Percentiles rank a stretch among this genome's conserved stretches.
Evolutionary conservation across 2,797 vertebrate genomes (phyloP).

Genomic region (Lophius americanus): DNA sequence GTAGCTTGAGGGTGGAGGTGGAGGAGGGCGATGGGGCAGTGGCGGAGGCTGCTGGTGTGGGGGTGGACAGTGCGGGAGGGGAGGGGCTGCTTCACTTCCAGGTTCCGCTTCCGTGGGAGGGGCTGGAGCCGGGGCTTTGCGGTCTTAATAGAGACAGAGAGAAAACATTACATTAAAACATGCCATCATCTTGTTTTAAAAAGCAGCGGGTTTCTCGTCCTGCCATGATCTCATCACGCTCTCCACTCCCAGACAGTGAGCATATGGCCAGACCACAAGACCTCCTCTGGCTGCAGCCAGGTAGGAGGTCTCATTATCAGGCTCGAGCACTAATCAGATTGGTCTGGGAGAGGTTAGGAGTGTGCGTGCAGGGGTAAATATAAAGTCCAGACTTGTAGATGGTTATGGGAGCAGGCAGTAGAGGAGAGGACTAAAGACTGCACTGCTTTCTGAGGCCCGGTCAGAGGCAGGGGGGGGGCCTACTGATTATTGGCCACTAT

Average conservation of each 20-base stretch:
- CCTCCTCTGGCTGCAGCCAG: slow-evolving; percentile 18
- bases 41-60: slow-evolving; percentile 91
- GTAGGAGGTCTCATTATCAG: slow-evolving; percentile 63
- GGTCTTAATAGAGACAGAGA: slow-evolving; percentile 75
- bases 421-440: slow-evolving; percentile 38
- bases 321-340: slow-evolving; percentile 64
- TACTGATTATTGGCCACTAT: slow-evolving; percentile 32
- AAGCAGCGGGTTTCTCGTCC: neutral
- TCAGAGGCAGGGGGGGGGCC: slow-evolving; percentile 24
- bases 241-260: slow-evolving; percentile 41
- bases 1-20: slow-evolving; percentile 89
- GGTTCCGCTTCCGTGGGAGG: slow-evolving; percentile 87
- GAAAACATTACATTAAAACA: slow-evolving; percentile 17
- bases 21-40: slow-evolving; percentile 90
- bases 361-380: slow-evolving; percentile 42
- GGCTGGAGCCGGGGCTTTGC: slow-evolving; percentile 85
- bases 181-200: neutral
- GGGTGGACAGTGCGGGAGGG: slow-evolving; percentile 88
- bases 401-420: slow-evolving; percentile 53
- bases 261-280: slow-evolving; percentile 14
- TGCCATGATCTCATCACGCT: slow-evolving; percentile 19
- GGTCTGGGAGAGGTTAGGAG: slow-evolving; percentile 53
- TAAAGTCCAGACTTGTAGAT: slow-evolving; percentile 45
- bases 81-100: slow-evolving; percentile 84
- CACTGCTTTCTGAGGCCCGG: slow-evolving; percentile 21